phyloP scores from a whole-genome alignment of 2,888 invertebrate genomes.

The Halictus quadricinctus region DNA sequence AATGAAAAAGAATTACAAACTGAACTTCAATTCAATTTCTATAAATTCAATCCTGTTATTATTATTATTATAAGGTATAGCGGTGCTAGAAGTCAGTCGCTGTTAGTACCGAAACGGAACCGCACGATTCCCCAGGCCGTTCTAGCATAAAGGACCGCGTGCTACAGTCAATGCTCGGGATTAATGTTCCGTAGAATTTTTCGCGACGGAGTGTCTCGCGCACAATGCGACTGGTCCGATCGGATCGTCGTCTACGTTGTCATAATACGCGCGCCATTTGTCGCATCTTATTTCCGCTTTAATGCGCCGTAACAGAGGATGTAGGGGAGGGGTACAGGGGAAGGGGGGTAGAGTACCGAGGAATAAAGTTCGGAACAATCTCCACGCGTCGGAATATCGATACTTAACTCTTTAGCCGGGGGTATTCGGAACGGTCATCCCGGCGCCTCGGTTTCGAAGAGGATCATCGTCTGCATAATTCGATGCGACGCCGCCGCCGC shows the following conservation, averaged over 20 bases:
- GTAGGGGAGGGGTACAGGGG: neutral
- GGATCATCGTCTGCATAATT: slow-evolving; percentile 70
- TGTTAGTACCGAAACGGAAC: no score
- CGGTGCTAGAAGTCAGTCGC: no score
- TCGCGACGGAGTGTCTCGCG: neutral
- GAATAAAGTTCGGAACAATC: slow-evolving; percentile 21
- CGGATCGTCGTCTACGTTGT: neutral
- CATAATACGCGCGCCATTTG: neutral
- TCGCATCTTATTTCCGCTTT: neutral
- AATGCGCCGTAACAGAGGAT: neutral
- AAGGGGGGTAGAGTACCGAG: neutral
- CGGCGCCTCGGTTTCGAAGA: slow-evolving; percentile 34
- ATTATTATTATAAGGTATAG: no score
- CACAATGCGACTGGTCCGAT: neutral
- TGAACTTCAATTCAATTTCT: no score
- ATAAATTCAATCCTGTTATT: no score
- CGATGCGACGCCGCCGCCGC: slow-evolving; percentile 50
- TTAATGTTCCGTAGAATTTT: neutral
- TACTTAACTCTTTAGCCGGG: slow-evolving; percentile 20
- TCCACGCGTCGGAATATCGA: slow-evolving; percentile 29
- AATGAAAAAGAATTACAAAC: no score
- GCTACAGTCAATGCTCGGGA: neutral
- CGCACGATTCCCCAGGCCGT: neutral
- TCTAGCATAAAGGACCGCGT: neutral
- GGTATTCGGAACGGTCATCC: slow-evolving; percentile 25